These are phyloP conservation scores for Agrotis segetum DNA, from an alignment of 2,888 invertebrate species.

Conservation along the genomic window DNA sequence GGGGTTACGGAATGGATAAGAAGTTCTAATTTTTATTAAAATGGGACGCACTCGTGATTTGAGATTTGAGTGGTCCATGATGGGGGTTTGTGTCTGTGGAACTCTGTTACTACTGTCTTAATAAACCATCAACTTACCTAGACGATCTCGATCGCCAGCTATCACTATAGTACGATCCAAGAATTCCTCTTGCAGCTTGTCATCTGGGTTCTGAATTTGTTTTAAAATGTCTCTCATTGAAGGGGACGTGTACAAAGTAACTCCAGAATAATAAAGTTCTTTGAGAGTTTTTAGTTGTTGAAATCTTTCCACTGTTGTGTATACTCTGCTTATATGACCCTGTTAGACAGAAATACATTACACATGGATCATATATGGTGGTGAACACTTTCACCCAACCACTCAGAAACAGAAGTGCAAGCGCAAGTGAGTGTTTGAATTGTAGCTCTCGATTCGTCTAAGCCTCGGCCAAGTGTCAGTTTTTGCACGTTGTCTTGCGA, in stretches of 20 bases:
- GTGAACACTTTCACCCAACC: no score
- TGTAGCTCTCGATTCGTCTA: no score
- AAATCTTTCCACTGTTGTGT: slow-evolving; percentile 71
- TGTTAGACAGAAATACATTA: slow-evolving; percentile 37
- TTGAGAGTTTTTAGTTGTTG: slow-evolving; percentile 65
- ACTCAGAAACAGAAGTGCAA: no score
- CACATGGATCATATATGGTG: no score
- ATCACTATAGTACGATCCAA: slow-evolving; percentile 37
- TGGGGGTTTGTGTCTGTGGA: neutral
- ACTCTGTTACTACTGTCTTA: neutral
- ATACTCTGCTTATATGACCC: slow-evolving; percentile 76
- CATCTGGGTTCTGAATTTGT: slow-evolving; percentile 44
- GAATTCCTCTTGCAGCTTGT: slow-evolving; percentile 55
- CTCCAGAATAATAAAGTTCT: slow-evolving; percentile 63
- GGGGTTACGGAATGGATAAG: no score
- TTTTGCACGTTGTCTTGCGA: no score
- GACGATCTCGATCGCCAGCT: slow-evolving; percentile 31
- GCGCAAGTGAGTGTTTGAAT: no score
- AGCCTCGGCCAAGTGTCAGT: no score
- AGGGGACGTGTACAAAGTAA: slow-evolving; percentile 66
- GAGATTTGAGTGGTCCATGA: neutral
- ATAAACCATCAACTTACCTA: slow-evolving; percentile 55
- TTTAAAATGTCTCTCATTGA: slow-evolving; percentile 65
- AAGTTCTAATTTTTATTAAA: fast-evolving
- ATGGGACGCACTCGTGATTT: neutral